Evolutionary conservation across 1,140 invertebrate species (phyloP).

Genomic region (Dendrolimus kikuchii): DNA sequence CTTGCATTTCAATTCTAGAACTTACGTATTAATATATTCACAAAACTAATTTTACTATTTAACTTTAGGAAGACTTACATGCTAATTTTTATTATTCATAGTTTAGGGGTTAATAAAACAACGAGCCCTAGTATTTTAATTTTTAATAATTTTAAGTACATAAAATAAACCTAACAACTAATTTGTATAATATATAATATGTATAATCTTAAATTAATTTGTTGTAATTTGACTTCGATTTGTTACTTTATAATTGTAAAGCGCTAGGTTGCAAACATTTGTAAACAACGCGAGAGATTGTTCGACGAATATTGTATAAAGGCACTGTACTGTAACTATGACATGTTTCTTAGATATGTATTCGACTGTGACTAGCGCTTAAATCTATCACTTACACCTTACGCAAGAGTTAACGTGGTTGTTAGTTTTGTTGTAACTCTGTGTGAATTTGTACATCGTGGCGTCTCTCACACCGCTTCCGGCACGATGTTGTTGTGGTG

Average conservation of each 20-base stretch:
- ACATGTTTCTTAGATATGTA: slow-evolving; percentile 43
- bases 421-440: slow-evolving; percentile 51
- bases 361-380: slow-evolving; percentile 60
- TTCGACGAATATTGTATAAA: slow-evolving; percentile 22
- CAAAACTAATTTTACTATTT: not conserved
- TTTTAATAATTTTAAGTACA: slow-evolving; percentile 71
- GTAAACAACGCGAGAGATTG: slow-evolving; percentile 41
- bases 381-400: slow-evolving; percentile 64
- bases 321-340: slow-evolving; percentile 39
- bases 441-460: slow-evolving; percentile 24
- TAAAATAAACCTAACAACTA: slow-evolving; percentile 70
- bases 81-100: not conserved
- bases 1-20: too few relatives aligned
- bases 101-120: slow-evolving; percentile 17
- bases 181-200: slow-evolving; percentile 72
- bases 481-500: slow-evolving; percentile 77
- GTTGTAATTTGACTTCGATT: slow-evolving; percentile 66
- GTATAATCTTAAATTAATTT: slow-evolving; percentile 71
- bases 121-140: slow-evolving; percentile 52
- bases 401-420: slow-evolving; percentile 59
- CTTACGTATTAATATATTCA: not conserved
- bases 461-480: slow-evolving; percentile 71
- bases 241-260: slow-evolving; percentile 60
- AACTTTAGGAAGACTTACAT: not conserved
- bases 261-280: slow-evolving; percentile 54